phyloP scores from a whole-genome alignment of 2,113 vertebrate genomes.

The Lagopus muta region DNA sequence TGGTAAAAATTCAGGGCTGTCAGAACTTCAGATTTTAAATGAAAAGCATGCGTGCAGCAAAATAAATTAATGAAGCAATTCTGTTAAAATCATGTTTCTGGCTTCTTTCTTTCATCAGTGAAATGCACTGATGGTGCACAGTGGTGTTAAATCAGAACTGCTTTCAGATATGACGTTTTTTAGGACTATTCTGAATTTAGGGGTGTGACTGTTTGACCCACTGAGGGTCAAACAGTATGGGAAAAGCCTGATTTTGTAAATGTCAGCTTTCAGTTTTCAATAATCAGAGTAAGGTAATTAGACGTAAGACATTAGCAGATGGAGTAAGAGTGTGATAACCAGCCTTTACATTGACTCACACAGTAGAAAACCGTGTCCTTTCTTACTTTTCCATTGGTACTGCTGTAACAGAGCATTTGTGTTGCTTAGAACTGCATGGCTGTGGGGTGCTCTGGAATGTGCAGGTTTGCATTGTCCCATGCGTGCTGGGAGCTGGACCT shows the following conservation, averaged over 20 bases:
- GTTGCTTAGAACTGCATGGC: neutral
- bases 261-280: neutral
- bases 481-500: neutral
- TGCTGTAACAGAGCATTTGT: neutral
- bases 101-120: neutral
- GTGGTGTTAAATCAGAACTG: neutral
- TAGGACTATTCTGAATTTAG: neutral
- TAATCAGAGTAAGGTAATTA: too few relatives aligned
- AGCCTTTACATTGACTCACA: too few relatives aligned
- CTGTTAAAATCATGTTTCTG: neutral
- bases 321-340: too few relatives aligned
- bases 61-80: neutral
- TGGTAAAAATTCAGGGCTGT: neutral
- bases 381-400: accelerated
- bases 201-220: neutral
- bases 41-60: neutral
- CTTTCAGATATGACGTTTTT: neutral
- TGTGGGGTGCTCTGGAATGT: neutral
- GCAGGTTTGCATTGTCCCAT: accelerated
- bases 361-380: neutral
- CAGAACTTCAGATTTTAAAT: neutral
- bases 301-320: too few relatives aligned
- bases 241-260: neutral
- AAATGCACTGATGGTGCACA: neutral
- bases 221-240: neutral